These are phyloP conservation scores for Trichopoda pennipes DNA, from an alignment of 2,888 invertebrate genomes.

Conservation along the genomic window DNA sequence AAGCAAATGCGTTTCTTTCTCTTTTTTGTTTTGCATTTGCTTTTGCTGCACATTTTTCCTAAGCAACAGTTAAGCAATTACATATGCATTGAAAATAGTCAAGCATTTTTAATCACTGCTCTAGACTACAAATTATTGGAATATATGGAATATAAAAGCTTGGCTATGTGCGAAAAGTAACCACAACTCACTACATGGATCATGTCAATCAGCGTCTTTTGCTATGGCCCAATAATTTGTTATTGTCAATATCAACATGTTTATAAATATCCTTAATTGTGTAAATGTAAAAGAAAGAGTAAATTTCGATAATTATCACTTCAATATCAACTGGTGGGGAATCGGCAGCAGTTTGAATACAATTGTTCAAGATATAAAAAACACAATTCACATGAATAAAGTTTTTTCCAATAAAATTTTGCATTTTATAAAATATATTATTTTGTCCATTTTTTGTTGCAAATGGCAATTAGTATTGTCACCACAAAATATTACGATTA, in stretches of 20 bases:
- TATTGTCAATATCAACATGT: conserved; percentile 42
- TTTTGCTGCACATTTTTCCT: no score
- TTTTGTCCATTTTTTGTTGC: neutral
- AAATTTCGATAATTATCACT: conserved; percentile 48
- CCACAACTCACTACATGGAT: no score
- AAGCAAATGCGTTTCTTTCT: no score
- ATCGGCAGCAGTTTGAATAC: conserved; percentile 34
- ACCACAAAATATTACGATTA: conserved; percentile 23
- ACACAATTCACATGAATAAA: conserved; percentile 11
- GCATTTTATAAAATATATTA: conserved; percentile 10
- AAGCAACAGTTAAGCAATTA: no score
- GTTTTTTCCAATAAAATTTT: conserved; percentile 16
- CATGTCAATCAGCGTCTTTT: conserved; percentile 18
- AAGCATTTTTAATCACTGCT: no score
- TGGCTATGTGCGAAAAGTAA: no score
- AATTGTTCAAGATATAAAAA: conserved; percentile 38
- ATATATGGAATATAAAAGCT: no score
- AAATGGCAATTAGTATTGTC: conserved; percentile 11
- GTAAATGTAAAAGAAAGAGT: conserved; percentile 51
- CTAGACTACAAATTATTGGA: no score
- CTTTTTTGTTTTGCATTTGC: no score
- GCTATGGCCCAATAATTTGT: conserved; percentile 19
- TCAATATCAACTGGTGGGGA: conserved; percentile 40
- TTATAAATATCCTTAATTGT: conserved; percentile 25
- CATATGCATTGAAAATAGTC: no score